Evolutionary conservation across 2,888 invertebrate genomes (phyloP).

Genomic region (Eupithecia vulgata): DNA sequence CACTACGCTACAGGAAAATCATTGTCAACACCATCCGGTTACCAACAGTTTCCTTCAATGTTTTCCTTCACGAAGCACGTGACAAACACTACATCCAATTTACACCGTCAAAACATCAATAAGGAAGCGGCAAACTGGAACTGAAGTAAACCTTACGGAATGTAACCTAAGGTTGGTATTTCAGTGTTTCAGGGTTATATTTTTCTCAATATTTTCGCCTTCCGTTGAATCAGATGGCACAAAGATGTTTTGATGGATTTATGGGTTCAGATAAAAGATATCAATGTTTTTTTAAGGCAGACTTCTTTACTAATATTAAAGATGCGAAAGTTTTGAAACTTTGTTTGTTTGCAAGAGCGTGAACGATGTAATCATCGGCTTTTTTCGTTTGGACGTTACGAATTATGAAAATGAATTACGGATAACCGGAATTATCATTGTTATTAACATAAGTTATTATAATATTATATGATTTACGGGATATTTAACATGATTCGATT

Average conservation of each 20-base stretch:
- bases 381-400: neutral
- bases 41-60: neutral
- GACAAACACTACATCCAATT: constrained; percentile 2
- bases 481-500: too few relatives aligned
- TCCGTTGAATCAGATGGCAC: constrained; percentile 33
- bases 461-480: too few relatives aligned
- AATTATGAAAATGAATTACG: too few relatives aligned
- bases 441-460: too few relatives aligned
- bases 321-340: neutral
- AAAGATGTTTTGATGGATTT: constrained; percentile 41
- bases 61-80: neutral
- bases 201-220: constrained; percentile 40
- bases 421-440: too few relatives aligned
- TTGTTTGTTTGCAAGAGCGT: constrained; percentile 5
- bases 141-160: neutral
- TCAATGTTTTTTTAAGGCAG: constrained; percentile 6
- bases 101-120: constrained; percentile 12
- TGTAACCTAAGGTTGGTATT: neutral
- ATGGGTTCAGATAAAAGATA: constrained; percentile 37
- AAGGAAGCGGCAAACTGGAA: neutral
- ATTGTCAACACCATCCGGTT: constrained; percentile 1
- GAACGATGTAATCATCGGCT: neutral
- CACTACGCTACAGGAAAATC: neutral
- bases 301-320: neutral
- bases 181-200: constrained; percentile 16